Evolutionary conservation across 2,113 vertebrate genomes (phyloP), one percentile per base, ranked within the genome.

Genomic region (Sinocyclocheilus rhinocerous): DNA sequence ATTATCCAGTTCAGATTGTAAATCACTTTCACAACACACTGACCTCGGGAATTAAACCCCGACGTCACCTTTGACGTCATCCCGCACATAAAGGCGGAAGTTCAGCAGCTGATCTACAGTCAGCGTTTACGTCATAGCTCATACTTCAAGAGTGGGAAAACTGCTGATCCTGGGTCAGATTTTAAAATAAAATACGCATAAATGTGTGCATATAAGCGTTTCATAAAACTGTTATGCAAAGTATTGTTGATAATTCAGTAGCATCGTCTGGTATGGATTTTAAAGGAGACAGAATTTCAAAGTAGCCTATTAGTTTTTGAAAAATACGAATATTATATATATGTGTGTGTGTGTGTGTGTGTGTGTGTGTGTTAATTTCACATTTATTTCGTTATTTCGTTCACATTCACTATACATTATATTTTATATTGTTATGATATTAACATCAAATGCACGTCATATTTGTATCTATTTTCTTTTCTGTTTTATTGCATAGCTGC

Each of bases 131-230:
- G 6, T 72, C 39, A 82, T 15, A 24, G 15, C 26, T 76, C 9
- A 57, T 55, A 29, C n/a, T 24, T 26, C 50, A 57, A 8, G 48
- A 20, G 70, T 18, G 26, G 50, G 10, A 36, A 26, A 76, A 33
- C 24, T 4, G 50, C 36, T 86, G 45, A 39, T 88, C 83, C 72
- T 76, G 87, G 29, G 29, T 73, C 87, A 88, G 83, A 85, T 50
- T 59, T 76, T 59, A 39, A 45, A 67, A 24, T n/a, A 4, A 36
- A 57, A 12, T 4, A 16, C n/a, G n/a, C 22, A 24, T 3, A 39
- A 70, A 39, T 20, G 20, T 18, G 6, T 22, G 4, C 65, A 69
- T 18, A 18, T 39, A 36, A 20, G 22, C 4, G 7, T 15, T 69
- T 1, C 2, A 70, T 4, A 70, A 20, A 39, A 39, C 36, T 20